These are phyloP conservation scores for Lochmaea capreae DNA, from an alignment of 2,888 invertebrate species.

Conservation along the genomic window DNA sequence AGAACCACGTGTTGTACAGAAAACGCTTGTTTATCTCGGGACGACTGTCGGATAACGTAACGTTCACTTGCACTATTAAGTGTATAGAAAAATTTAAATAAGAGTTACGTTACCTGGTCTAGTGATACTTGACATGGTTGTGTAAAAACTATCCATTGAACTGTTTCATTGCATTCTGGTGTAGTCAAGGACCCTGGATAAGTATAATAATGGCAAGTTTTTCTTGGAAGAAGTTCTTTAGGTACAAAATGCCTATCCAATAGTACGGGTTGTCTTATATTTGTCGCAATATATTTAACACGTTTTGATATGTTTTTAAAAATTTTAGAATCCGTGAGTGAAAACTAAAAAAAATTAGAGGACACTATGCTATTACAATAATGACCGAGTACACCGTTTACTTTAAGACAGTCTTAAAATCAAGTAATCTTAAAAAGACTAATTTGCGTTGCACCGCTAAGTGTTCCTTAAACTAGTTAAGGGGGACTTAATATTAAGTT, in stretches of 20 bases:
- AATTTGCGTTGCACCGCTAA: too few species aligned
- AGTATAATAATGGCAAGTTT: constrained; percentile 68
- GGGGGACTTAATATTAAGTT: too few species aligned
- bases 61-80: too few species aligned
- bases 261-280: constrained; percentile 19
- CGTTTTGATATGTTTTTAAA: constrained; percentile 35
- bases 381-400: too few species aligned
- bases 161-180: constrained; percentile 76
- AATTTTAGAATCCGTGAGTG: constrained; percentile 27
- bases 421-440: too few species aligned
- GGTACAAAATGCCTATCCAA: constrained; percentile 18
- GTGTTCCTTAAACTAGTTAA: too few species aligned
- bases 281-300: constrained; percentile 32
- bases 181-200: constrained; percentile 81
- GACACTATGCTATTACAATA: neutral
- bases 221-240: constrained; percentile 39
- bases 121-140: constrained; percentile 66
- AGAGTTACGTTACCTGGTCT: constrained; percentile 43
- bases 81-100: too few species aligned
- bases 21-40: too few species aligned
- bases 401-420: too few species aligned
- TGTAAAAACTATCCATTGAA: constrained; percentile 75
- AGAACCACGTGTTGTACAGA: too few species aligned
- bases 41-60: too few species aligned
- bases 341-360: constrained; percentile 23